Percentiles rank a stretch among this genome's conserved stretches.
phyloP scores from a whole-genome alignment of 2,797 vertebrate genomes.

The Enteromius thamalakanensis region DNA sequence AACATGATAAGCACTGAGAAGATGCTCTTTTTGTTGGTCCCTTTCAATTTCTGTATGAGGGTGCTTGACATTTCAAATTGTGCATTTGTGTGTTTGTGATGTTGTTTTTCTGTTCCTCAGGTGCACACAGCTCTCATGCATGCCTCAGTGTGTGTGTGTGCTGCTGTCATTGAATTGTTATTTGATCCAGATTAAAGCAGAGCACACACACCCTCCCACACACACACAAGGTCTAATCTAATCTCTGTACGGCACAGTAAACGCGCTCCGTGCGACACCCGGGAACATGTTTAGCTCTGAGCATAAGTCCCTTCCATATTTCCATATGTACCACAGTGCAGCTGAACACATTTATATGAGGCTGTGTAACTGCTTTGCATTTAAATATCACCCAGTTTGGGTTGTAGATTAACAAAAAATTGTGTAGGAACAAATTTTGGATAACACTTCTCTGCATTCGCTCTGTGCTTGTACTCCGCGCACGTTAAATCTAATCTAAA shows the following conservation, averaged over 20 bases:
- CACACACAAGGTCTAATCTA: slow-evolving; percentile 34
- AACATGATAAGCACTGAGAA: not conserved
- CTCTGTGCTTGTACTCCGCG: not conserved
- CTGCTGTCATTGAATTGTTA: slow-evolving; percentile 22
- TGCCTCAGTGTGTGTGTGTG: not conserved
- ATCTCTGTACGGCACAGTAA: slow-evolving; percentile 23
- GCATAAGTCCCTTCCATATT: not conserved
- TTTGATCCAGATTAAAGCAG: slow-evolving; percentile 15
- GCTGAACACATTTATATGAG: not conserved
- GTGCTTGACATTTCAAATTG: not conserved
- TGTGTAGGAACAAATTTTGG: not conserved
- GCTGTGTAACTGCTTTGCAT: not conserved
- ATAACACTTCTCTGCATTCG: not conserved
- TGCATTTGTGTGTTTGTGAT: not conserved
- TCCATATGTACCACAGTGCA: slow-evolving; percentile 3
- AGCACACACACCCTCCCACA: slow-evolving; percentile 13
- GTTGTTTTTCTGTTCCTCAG: slow-evolving; percentile 3
- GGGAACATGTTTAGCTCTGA: slow-evolving; percentile 34
- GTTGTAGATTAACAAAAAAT: not conserved
- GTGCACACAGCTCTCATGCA: not conserved
- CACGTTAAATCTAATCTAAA: not conserved
- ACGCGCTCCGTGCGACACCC: not conserved
- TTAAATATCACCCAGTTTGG: not conserved
- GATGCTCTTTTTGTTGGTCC: not conserved
- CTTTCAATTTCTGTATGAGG: slow-evolving; percentile 1